Percentiles rank a stretch among this genome's conserved stretches.
phyloP scores from a whole-genome alignment of 2,797 vertebrate species.

The Tragelaphus eurycerus region DNA sequence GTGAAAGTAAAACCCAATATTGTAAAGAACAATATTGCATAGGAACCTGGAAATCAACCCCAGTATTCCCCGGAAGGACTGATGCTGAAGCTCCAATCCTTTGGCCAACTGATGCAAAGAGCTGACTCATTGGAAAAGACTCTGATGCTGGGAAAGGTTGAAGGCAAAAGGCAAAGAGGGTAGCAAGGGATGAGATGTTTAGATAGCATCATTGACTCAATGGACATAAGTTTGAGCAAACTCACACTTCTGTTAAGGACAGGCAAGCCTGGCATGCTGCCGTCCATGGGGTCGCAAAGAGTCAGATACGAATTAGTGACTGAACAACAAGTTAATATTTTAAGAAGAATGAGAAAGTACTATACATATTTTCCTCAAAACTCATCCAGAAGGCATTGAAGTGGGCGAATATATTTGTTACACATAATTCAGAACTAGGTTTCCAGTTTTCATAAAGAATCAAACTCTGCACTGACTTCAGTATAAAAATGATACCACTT shows the following conservation, averaged over 20 bases:
- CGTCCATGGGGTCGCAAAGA: neutral
- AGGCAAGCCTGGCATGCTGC: neutral
- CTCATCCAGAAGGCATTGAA: neutral
- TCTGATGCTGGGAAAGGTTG: neutral
- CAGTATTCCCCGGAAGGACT: neutral
- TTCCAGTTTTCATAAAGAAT: neutral
- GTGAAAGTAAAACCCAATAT: neutral
- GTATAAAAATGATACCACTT: neutral
- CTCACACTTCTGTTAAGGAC: neutral
- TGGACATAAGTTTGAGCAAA: neutral
- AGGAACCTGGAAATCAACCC: neutral
- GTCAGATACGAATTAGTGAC: neutral
- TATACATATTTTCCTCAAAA: constrained; percentile 23
- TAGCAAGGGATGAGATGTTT: neutral
- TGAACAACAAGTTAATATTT: neutral
- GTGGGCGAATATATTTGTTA: constrained; percentile 33
- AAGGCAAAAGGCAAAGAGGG: neutral
- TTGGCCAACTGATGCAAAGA: neutral
- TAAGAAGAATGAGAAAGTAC: neutral
- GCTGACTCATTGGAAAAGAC: neutral
- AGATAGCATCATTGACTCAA: neutral
- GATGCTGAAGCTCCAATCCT: neutral
- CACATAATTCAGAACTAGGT: neutral
- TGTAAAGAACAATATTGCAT: neutral
- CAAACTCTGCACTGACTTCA: neutral